phyloP scores from a whole-genome alignment of 2,113 vertebrate genomes.

The Pelobates fuscus region DNA sequence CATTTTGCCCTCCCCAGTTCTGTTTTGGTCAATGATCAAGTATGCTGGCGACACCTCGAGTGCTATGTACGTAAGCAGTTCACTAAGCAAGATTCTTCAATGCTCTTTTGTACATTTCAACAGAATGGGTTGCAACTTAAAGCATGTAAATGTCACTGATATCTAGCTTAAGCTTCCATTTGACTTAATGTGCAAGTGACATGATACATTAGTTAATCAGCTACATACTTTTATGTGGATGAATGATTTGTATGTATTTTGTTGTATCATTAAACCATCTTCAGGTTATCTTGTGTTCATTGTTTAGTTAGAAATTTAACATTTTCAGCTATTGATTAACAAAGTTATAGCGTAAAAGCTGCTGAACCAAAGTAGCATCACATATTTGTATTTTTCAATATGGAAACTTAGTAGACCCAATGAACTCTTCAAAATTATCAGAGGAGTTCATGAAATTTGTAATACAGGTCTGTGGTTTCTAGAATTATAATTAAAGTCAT shows the following conservation, averaged over 20 bases:
- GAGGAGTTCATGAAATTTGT: too few relatives aligned
- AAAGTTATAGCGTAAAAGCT: constrained; percentile 51
- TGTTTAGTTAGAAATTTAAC: constrained; percentile 60
- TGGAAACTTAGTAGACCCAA: not conserved
- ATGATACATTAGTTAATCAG: constrained; percentile 11
- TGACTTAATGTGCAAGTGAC: constrained; percentile 5
- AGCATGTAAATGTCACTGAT: constrained; percentile 11
- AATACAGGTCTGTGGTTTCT: too few relatives aligned
- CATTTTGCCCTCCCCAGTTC: too few relatives aligned
- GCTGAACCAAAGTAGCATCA: constrained; percentile 61
- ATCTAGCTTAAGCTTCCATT: not conserved
- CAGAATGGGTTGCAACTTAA: too few relatives aligned
- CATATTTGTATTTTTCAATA: constrained; percentile 32
- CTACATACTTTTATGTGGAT: constrained; percentile 15
- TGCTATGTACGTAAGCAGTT: too few relatives aligned
- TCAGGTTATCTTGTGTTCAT: constrained; percentile 59
- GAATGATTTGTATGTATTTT: constrained; percentile 13
- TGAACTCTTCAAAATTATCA: not conserved
- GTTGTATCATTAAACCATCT: constrained; percentile 33
- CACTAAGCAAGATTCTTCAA: too few relatives aligned
- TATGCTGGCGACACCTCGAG: too few relatives aligned
- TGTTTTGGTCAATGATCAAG: too few relatives aligned
- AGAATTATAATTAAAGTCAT: too few relatives aligned
- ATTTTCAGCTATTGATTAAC: constrained; percentile 63
- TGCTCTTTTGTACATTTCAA: too few relatives aligned